These are phyloP conservation scores for Coptodon rendalli DNA, from an alignment of 2,113 vertebrate species.

Conservation along the genomic window DNA sequence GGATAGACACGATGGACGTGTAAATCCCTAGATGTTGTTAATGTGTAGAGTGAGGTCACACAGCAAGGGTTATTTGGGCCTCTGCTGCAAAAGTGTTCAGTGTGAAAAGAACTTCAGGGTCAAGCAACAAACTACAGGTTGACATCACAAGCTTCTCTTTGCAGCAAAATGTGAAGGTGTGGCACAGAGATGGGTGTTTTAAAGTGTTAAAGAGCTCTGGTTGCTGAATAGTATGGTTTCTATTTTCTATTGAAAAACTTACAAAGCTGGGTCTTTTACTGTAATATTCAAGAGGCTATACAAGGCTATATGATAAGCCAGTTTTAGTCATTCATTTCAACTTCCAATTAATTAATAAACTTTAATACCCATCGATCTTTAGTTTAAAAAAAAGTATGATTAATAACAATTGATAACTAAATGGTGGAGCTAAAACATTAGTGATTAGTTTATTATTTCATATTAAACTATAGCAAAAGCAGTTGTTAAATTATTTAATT, in stretches of 20 bases:
- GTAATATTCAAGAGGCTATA: neutral
- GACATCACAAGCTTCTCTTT: neutral
- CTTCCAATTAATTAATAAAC: neutral
- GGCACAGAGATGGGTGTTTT: constrained; percentile 34
- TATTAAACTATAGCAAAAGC: neutral
- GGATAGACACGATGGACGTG: constrained; percentile 79
- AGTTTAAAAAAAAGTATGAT: neutral
- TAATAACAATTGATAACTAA: neutral
- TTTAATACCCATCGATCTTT: neutral
- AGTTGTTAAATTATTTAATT: neutral
- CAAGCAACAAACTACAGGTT: neutral
- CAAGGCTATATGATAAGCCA: neutral
- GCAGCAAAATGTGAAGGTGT: constrained; percentile 67
- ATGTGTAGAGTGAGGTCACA: constrained; percentile 78
- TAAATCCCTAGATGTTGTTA: constrained; percentile 89
- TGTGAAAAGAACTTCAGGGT: constrained; percentile 48
- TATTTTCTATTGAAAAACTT: neutral
- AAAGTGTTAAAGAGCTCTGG: neutral
- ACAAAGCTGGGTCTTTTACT: neutral
- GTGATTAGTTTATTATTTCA: neutral
- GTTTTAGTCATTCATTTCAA: neutral
- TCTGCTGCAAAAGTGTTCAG: constrained; percentile 75
- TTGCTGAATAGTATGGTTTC: neutral
- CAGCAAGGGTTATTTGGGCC: constrained; percentile 75
- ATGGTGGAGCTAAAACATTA: neutral